Evolutionary conservation across 2,888 invertebrate genomes (phyloP).

Genomic region (Baronia brevicornis): DNA sequence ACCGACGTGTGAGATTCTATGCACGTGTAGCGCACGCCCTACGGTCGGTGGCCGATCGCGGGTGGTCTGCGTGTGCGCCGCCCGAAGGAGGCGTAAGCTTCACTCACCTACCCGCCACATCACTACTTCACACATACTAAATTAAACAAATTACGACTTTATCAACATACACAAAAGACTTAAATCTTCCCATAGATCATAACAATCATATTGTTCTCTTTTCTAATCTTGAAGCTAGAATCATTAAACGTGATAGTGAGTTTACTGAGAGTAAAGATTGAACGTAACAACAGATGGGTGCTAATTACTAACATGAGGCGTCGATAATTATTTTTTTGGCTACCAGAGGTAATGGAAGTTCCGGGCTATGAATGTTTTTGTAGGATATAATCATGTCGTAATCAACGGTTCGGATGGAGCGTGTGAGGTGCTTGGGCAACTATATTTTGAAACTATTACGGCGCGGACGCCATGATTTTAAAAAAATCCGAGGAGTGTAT

Average conservation of each 20-base stretch:
- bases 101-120: conserved; percentile 52
- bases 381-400: conserved; percentile 67
- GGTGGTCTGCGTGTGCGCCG: conserved; percentile 58
- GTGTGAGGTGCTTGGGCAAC: conserved; percentile 57
- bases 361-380: conserved; percentile 71
- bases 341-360: conserved; percentile 65
- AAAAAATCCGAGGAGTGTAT: conserved; percentile 47
- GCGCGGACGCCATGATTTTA: conserved; percentile 44
- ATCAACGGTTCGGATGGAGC: conserved; percentile 64
- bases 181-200: conserved; percentile 17
- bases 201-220: too few relatives aligned
- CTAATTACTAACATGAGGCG: conserved; percentile 72
- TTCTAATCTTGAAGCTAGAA: conserved; percentile 27
- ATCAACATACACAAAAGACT: conserved; percentile 32
- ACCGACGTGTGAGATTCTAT: conserved; percentile 6
- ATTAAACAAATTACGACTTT: conserved; percentile 22
- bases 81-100: conserved; percentile 58
- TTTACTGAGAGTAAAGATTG: conserved; percentile 61
- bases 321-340: conserved; percentile 70
- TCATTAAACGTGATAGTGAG: conserved; percentile 53
- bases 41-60: conserved; percentile 54
- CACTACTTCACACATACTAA: conserved; percentile 33
- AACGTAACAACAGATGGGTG: conserved; percentile 68
- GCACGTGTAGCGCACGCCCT: conserved; percentile 18
- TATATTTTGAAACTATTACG: conserved; percentile 58